Base-by-base conservation (phyloP, 2,888 invertebrate genomes). In the Strigamia maritima region DNA sequence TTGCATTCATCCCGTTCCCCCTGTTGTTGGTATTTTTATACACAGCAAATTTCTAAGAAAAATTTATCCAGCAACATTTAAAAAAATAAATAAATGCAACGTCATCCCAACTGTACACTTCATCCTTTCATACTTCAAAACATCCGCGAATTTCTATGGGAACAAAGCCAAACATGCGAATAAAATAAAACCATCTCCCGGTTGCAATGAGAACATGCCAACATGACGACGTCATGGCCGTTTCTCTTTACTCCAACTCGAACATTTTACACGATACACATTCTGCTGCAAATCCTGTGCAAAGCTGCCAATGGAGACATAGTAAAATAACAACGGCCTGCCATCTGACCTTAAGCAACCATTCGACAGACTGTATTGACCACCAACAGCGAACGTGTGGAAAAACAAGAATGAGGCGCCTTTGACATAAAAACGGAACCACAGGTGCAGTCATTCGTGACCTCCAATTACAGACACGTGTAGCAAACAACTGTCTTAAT, bases 401-500 rank as follows among this genome's bases (percentile, higher is more conserved):
- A 4, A 70, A 70, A 70, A 70, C 70, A 70, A 70, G 70, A 70
- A 26, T 7, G 70, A 28, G 60, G 14, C 70, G 70, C 70, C 70
- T 70, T 70, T 70, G 70, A 70, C 70, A 70, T 70, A 70, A 70
- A 70, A 70, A 70, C 70, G 70, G 70, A 70, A 70, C 70, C 70
- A 70, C 70, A 70, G 70, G 70, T 70, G 70, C 70, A 70, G 14
- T 70, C 70, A 70, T 70, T 70, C 70, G 70, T 70, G 70, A 70
- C 70, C 70, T 70, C 70, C 70, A 70, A 70, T 70, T 70, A 70
- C 70, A 70, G 26, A 28, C 70, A 70, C 70, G 70, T 70, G 70
- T 28, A 26, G 70, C 70, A 70, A 70, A 70, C 70, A 70, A 70
- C 70, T 70, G 70, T 70, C 70, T 70, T 70, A 70, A 70, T 70